Evolutionary conservation across 2,113 vertebrate genomes (phyloP), one percentile per base, ranked within the genome.

Genomic region (Hyperopisus bebe): DNA sequence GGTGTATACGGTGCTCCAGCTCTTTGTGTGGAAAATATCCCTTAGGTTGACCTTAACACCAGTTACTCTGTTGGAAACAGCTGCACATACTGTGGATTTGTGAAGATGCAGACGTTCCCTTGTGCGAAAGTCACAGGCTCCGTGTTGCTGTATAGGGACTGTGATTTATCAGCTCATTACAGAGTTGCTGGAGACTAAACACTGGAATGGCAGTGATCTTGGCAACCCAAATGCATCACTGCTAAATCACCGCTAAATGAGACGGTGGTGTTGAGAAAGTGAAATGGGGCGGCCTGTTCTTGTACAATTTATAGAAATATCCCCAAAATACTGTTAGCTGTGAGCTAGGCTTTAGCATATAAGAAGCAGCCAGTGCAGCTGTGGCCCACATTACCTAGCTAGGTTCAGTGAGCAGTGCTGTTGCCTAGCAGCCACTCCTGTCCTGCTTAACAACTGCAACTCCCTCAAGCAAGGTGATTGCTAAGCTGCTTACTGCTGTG

Each of bases 401-500:
- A 80, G 74, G 74, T 80, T 42, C 74, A 35, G 35, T 42, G 74
- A 80, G 35, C 74, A 42, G 74, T 80, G 74, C 74, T 80, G 74
- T 80, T 80, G 74, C 74, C 74, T 80, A 80, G 74, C 74, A 80
- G 74, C 74, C 35, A 39, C 74, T 80, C 74, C 35, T 80, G 74
- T 42, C 15, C 74, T 80, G 74, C 74, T 80, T 42, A 80, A 80
- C 35, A 80, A 80, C 74, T 42, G 15, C 17, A 19, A 80, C 35
- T 35, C 74, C 35, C 35, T 80, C 15, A 80, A 80, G 62, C 74
- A 42, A 39, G 74, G 31, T 80, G 74, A 80, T 42, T 42, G 74
- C 35, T 80, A 80, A 80, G 42, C 74, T 80, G 74, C 74, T 35
- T 19, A 80, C 74, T 42, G 74, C 74, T 39, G 70, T 77, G 35